Evolutionary conservation across 2,888 invertebrate genomes (phyloP), one percentile per base, ranked within the genome.

Genomic region (Dryobota labecula): DNA sequence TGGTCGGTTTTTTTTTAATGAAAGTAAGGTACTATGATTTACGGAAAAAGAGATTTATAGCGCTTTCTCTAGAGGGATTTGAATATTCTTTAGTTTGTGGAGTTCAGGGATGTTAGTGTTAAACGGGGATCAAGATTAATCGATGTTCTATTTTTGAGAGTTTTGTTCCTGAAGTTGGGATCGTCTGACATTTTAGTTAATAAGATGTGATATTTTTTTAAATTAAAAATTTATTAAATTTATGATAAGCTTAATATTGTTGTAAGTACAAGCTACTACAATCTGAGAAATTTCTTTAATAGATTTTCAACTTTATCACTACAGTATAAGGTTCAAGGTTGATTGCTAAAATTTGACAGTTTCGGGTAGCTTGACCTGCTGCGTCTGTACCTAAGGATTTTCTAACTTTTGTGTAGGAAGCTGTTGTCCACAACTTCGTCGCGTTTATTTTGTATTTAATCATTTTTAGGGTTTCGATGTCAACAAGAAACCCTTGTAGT

Each of bases 31-130:
- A 57, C 58, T 79, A 79, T 80, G 80, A 83, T 82, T 86, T 79
- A 82, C 66, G 66, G 74, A 24, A 54, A 57, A 51, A 53, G 53
- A 78, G 86, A 85, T 86, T 86, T 82, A 85, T 86, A 56, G 64
- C 47, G n/a, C n/a, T 41, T 58, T 67, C 45, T 45, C 45, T 45
- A 51, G 47, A 41, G 73, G 70, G 68, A 75, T 75, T 73, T 68
- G 47, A 75, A 78, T 73, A 73, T 70, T 73, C 66, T 49, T 76
- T 69, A 71, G 72, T 80, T 79, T 27, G 45, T 18, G 20, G 18
- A 71, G 47, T 69, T 69, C 15, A 13, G 24, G 41, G 36, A 36
- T 69, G 64, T 66, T 30, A 67, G 62, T 60, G 65, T 53, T 82
- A 60, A 63, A 45, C 27, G 13, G 18, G 15, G 30, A 65, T 51